Conservation (phyloP, 53 echinoderm and acorn worm species). For the Mesocentrotus franciscanus region DNA sequence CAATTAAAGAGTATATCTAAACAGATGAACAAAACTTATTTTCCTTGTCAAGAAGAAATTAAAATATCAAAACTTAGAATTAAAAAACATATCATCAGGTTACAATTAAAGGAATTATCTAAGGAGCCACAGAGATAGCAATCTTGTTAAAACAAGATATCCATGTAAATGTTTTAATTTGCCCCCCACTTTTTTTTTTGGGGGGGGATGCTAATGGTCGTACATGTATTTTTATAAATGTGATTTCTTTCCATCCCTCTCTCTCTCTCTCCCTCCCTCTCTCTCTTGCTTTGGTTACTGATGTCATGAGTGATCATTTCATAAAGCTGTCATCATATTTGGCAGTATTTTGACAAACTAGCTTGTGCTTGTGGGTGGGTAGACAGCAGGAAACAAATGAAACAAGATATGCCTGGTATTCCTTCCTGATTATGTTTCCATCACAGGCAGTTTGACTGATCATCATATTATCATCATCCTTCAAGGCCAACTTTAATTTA, state of each 20-base stretch:
- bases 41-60: too few relatives aligned
- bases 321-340: constrained; percentile 18
- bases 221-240: neutral
- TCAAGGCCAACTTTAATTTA: constrained; percentile 17
- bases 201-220: too few relatives aligned
- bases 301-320: neutral
- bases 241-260: neutral
- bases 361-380: constrained; percentile 14
- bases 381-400: constrained; percentile 11
- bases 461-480: constrained; percentile 38
- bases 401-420: constrained; percentile 36
- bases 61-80: too few relatives aligned
- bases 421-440: constrained; percentile 28
- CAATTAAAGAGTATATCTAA: too few relatives aligned
- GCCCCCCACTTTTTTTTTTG: neutral
- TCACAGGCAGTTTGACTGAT: constrained; percentile 30
- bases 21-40: too few relatives aligned
- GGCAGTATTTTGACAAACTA: constrained; percentile 34
- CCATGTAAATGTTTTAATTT: neutral
- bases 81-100: too few relatives aligned
- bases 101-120: too few relatives aligned
- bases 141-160: neutral
- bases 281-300: neutral
- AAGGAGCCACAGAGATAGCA: too few relatives aligned
- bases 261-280: neutral